These are phyloP conservation scores for Cichladusa arquata DNA, from an alignment of 2,113 vertebrate genomes.

Conservation along the genomic window DNA sequence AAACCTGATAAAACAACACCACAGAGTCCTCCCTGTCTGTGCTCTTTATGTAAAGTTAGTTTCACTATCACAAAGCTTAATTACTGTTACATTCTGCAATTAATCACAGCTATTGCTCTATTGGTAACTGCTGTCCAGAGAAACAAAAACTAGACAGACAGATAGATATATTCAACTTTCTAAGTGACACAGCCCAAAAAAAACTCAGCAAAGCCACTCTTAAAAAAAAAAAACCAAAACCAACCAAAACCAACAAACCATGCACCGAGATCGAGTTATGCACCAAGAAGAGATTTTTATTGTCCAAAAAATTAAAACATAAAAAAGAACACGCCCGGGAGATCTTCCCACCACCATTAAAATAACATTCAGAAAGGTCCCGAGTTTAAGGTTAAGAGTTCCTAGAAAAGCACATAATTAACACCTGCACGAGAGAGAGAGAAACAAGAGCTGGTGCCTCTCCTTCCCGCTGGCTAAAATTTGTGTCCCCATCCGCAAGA, in stretches of 20 bases:
- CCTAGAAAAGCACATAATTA: conserved; percentile 35
- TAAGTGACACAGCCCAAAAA: not conserved
- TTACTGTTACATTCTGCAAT: not conserved
- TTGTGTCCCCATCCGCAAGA: not conserved
- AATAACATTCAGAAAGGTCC: not conserved
- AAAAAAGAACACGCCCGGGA: not conserved
- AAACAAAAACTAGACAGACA: not conserved
- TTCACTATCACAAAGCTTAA: not conserved
- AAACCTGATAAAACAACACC: not conserved
- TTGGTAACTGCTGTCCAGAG: not conserved
- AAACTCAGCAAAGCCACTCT: not conserved
- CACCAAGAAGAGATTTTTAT: conserved; percentile 64
- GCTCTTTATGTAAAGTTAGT: not conserved
- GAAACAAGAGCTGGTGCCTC: conserved; percentile 3
- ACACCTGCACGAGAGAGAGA: not conserved
- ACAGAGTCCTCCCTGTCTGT: not conserved
- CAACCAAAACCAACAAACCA: not conserved
- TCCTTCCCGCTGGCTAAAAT: not conserved
- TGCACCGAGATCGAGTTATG: not conserved
- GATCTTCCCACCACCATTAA: not conserved
- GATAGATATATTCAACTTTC: not conserved
- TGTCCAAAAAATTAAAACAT: not conserved
- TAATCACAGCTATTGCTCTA: not conserved
- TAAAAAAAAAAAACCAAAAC: not conserved
- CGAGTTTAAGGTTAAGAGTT: not conserved